Conservation (phyloP, 2,797 vertebrate species). For the Eulemur mongoz region DNA sequence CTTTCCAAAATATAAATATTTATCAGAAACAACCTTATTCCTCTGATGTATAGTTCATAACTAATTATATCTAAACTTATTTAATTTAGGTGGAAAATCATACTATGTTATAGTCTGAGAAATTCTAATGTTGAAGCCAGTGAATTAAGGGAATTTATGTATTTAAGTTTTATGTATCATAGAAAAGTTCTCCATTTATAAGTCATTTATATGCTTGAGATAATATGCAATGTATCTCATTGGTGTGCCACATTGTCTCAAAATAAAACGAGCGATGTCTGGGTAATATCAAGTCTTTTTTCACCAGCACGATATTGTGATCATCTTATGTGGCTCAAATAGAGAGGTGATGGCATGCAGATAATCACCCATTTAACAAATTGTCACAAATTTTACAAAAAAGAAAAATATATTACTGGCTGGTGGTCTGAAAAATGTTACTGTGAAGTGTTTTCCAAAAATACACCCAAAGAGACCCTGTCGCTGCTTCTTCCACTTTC, state of each 20-base stretch:
- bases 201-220: not conserved
- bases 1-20: not conserved
- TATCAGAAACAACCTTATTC: not conserved
- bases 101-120: not conserved
- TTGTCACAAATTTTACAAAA: not conserved
- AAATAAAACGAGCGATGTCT: not conserved
- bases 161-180: not conserved
- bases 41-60: not conserved
- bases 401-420: not conserved
- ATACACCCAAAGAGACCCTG: not conserved
- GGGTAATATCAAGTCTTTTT: not conserved
- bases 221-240: not conserved
- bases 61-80: not conserved
- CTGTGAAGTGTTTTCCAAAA: not conserved
- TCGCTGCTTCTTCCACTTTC: not conserved
- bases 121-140: not conserved
- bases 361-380: not conserved
- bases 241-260: not conserved
- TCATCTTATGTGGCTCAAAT: not conserved
- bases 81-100: not conserved
- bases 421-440: not conserved
- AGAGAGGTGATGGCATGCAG: not conserved
- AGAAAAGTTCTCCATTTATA: not conserved
- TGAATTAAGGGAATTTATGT: not conserved
- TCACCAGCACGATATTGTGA: not conserved